Evolutionary conservation across 2,113 vertebrate genomes (phyloP).

Genomic region (Triplophysa tibetana): DNA sequence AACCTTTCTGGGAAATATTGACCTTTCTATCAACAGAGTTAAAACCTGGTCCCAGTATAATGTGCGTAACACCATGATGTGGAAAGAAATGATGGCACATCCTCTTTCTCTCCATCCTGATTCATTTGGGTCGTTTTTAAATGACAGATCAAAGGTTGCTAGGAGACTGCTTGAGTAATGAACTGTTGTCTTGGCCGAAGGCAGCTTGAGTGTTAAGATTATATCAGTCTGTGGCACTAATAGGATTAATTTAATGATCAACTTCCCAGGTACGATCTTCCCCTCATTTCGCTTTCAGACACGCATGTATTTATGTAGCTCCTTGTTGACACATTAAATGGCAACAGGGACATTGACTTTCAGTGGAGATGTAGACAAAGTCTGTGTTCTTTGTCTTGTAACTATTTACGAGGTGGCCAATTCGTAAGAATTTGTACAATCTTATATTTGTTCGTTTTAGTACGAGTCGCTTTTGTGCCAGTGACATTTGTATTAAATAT

Average conservation of each 20-base stretch:
- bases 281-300: conserved; percentile 8
- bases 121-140: conserved; percentile 34
- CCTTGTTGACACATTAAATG: conserved; percentile 1
- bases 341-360: neutral
- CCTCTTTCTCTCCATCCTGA: conserved; percentile 7
- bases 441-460: too few species aligned
- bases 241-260: conserved; percentile 52
- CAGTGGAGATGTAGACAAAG: neutral
- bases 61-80: neutral
- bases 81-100: neutral
- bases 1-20: neutral
- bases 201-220: conserved; percentile 45
- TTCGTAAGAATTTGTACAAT: too few species aligned
- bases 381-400: neutral
- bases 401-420: too few species aligned
- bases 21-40: neutral
- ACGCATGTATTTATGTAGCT: conserved; percentile 21
- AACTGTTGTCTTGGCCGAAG: conserved; percentile 46
- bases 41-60: neutral
- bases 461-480: too few species aligned
- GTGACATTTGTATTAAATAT: too few species aligned
- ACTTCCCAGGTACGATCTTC: conserved; percentile 33
- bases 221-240: conserved; percentile 61
- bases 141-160: conserved; percentile 61
- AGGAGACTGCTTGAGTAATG: conserved; percentile 56